Evolutionary conservation across 2,888 invertebrate genomes (phyloP).

Genomic region (Aspidiotus destructor): DNA sequence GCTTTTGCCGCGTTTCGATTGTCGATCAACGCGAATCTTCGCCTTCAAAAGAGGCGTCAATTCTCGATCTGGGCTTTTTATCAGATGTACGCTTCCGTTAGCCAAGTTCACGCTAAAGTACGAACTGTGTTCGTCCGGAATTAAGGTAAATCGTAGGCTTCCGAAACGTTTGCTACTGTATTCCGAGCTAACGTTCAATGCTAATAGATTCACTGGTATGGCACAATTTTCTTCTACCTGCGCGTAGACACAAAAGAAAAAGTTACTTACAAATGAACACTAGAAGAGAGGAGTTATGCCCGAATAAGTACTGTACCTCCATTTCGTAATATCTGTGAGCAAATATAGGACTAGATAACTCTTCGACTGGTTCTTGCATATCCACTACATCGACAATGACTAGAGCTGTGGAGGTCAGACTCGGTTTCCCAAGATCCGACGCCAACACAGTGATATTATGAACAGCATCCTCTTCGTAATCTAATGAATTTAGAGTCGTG

Average conservation of each 20-base stretch:
- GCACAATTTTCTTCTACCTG: conserved; percentile 69
- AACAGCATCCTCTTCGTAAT: conserved; percentile 55
- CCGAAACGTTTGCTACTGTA: conserved; percentile 38
- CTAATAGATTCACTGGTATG: conserved; percentile 63
- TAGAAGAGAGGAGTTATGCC: not conserved
- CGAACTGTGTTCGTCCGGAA: conserved; percentile 50
- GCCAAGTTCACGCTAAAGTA: conserved; percentile 65
- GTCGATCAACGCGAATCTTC: conserved; percentile 48
- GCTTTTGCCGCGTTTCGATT: conserved; percentile 56
- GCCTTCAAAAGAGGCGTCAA: conserved; percentile 54
- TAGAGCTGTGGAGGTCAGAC: conserved; percentile 66
- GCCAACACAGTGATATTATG: conserved; percentile 73
- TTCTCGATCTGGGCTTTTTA: conserved; percentile 67
- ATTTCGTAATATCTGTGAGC: conserved; percentile 68
- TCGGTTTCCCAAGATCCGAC: conserved; percentile 75
- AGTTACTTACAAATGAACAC: not conserved
- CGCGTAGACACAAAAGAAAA: not conserved
- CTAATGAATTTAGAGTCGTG: conserved; percentile 61
- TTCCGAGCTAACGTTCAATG: conserved; percentile 54
- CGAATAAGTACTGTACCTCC: conserved; percentile 44
- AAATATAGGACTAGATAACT: conserved; percentile 44
- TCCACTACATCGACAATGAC: conserved; percentile 58
- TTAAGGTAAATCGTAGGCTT: conserved; percentile 32
- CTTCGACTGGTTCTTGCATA: conserved; percentile 50
- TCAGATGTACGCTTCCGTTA: conserved; percentile 65